Conservation (phyloP, 2,888 invertebrate species). For the Leptinotarsa juncta region DNA sequence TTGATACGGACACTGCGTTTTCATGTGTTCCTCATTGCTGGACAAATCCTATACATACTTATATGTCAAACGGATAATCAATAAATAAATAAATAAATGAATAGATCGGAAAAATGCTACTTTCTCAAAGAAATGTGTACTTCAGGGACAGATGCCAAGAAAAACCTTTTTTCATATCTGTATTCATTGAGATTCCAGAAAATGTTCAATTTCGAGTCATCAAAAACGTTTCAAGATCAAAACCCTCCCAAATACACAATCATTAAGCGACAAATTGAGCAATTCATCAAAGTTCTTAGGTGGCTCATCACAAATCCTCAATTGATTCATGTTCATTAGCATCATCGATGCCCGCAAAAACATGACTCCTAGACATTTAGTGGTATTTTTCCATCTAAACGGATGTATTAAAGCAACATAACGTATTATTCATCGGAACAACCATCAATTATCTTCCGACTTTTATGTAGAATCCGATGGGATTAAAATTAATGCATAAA, state of each 20-base stretch:
- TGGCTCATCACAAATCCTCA: not conserved
- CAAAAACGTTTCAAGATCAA: not conserved
- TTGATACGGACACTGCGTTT: too few relatives aligned
- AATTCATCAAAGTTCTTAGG: not conserved
- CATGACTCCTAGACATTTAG: constrained; percentile 33
- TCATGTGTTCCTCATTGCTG: too few relatives aligned
- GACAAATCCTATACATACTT: too few relatives aligned
- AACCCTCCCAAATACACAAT: not conserved
- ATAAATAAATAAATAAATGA: too few relatives aligned
- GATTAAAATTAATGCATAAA: constrained; percentile 60
- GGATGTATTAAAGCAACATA: constrained; percentile 38
- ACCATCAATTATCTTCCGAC: constrained; percentile 37
- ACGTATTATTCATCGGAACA: constrained; percentile 40
- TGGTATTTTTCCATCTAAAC: constrained; percentile 36
- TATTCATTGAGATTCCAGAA: not conserved
- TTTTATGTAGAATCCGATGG: constrained; percentile 44
- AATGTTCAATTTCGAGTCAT: not conserved
- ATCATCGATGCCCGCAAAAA: constrained; percentile 20
- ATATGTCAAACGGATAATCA: too few relatives aligned
- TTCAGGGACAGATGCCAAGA: too few relatives aligned
- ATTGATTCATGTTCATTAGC: constrained; percentile 23
- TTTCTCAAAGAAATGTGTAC: too few relatives aligned
- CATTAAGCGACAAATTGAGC: not conserved
- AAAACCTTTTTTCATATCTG: too few relatives aligned
- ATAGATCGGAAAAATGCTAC: too few relatives aligned